Base-by-base conservation (phyloP, 92 coral and sea anemone genomes). In the Phymanthus crucifer region DNA sequence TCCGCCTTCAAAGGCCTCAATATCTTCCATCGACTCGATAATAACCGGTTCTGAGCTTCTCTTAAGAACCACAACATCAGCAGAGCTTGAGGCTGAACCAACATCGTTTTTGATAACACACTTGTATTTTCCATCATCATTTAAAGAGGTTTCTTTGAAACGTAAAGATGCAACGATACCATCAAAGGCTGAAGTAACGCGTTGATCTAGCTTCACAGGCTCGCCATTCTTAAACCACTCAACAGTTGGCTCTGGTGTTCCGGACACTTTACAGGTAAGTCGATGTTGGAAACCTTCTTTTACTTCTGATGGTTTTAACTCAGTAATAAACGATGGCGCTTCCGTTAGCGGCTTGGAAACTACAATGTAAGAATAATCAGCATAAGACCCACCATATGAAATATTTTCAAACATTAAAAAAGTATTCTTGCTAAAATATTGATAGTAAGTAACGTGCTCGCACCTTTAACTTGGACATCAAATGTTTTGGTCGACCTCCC, bases 401-500 rank as follows among this genome's bases (percentile, higher is more conserved):
- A 33, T 69, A 38, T 32, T 3, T 21, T 21, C 31, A 32, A 34
- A 32, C 32, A 74, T 27, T 7, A 35, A 35, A 64, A 43, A n/a
- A 26, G 26, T 26, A 50, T 36, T 52, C 73, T 19, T 31, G 57
- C 32, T 33, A 31, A 21, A 67, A 31, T 17, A 77, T 7, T 13
- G 26, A 77, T 34, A 38, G 69, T 7, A 31, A 40, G 6, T 6
- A 7, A 24, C 10, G 68, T 10, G 33, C n/a, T 54, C 67, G 73
- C 79, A 87, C 95, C 98, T 89, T 87, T 83, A 0, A 95, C 94
- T 35, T 78, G 87, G 36, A 95, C 85, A 56, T 88, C 90, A 85
- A 95, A 95, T 40, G 88, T 90, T 84, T 90, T 89, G 18, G 86
- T 71, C 31, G 91, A 91, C 24, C 92, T 90, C 11, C 99, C 99